Conservation (phyloP, 1,140 invertebrate species). For the Anagrus nilaparvatae region DNA sequence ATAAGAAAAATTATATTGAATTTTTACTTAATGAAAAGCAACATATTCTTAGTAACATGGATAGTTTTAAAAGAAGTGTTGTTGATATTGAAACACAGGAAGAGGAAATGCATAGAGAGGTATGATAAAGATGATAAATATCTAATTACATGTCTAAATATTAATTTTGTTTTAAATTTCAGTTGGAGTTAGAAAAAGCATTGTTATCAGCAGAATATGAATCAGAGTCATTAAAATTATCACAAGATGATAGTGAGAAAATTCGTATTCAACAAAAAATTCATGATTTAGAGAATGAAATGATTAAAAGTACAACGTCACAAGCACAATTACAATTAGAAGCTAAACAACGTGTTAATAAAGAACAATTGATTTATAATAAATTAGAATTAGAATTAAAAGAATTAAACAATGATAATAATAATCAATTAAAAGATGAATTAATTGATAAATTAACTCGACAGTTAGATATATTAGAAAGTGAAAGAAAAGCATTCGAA, state of each 20-base stretch:
- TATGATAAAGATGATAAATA: slow-evolving; percentile 27
- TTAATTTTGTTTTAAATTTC: slow-evolving; percentile 29
- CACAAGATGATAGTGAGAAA: slow-evolving; percentile 57
- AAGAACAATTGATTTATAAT: slow-evolving; percentile 38
- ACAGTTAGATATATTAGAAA: slow-evolving; percentile 57
- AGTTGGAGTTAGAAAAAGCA: slow-evolving; percentile 78
- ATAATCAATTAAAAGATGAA: slow-evolving; percentile 21
- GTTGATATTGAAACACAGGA: slow-evolving; percentile 71
- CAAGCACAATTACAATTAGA: slow-evolving; percentile 40
- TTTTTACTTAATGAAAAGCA: slow-evolving; percentile 38
- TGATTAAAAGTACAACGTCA: slow-evolving; percentile 37
- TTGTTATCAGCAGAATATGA: slow-evolving; percentile 71
- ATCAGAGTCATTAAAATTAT: slow-evolving; percentile 61
- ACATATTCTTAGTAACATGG: slow-evolving; percentile 39
- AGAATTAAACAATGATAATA: slow-evolving; percentile 21
- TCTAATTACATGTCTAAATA: not conserved
- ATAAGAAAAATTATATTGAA: slow-evolving; percentile 35
- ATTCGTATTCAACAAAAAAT: slow-evolving; percentile 54
- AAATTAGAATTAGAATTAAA: slow-evolving; percentile 32
- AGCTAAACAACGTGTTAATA: slow-evolving; percentile 31
- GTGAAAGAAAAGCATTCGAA: slow-evolving; percentile 74
- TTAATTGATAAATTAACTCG: slow-evolving; percentile 27
- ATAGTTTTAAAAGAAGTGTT: slow-evolving; percentile 60
- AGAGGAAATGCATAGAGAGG: slow-evolving; percentile 73
- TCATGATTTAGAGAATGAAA: slow-evolving; percentile 43